phyloP scores from a whole-genome alignment of 35 echinoderm and acorn worm species.

The Ophioderma brevispina region DNA sequence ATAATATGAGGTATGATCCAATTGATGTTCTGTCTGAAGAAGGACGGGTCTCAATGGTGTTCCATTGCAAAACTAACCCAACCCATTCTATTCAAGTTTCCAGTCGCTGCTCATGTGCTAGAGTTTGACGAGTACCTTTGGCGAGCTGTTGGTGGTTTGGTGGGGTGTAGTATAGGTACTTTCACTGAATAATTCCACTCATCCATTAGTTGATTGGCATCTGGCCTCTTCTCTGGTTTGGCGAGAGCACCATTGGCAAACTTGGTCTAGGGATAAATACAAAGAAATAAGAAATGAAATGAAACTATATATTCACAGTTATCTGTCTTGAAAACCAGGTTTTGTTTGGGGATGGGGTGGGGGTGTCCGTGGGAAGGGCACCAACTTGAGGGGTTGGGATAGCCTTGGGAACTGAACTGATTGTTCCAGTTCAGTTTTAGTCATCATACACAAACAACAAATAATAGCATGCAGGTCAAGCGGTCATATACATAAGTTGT shows the following conservation, averaged over 20 bases:
- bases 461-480: neutral
- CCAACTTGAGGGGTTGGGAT: too few relatives aligned
- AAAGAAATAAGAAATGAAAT: neutral
- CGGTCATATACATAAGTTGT: too few relatives aligned
- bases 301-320: too few relatives aligned
- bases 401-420: neutral
- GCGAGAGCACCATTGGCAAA: conserved; percentile 68
- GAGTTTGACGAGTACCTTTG: conserved; percentile 63
- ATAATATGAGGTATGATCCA: too few relatives aligned
- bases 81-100: too few relatives aligned
- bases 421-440: neutral
- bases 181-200: conserved; percentile 30
- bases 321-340: neutral
- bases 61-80: too few relatives aligned
- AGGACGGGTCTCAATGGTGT: too few relatives aligned
- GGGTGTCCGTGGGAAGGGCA: too few relatives aligned
- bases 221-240: conserved; percentile 48
- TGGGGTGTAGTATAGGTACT: conserved; percentile 61
- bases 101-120: conserved; percentile 36
- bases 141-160: conserved; percentile 35
- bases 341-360: too few relatives aligned
- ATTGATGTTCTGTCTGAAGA: too few relatives aligned
- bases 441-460: neutral
- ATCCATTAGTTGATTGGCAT: conserved; percentile 56
- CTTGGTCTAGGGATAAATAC: conserved; percentile 40